Percentiles rank a stretch among this genome's conserved stretches.
Evolutionary conservation across 2,888 invertebrate genomes (phyloP).

Genomic region (Hirtodrosophila trivittata): DNA sequence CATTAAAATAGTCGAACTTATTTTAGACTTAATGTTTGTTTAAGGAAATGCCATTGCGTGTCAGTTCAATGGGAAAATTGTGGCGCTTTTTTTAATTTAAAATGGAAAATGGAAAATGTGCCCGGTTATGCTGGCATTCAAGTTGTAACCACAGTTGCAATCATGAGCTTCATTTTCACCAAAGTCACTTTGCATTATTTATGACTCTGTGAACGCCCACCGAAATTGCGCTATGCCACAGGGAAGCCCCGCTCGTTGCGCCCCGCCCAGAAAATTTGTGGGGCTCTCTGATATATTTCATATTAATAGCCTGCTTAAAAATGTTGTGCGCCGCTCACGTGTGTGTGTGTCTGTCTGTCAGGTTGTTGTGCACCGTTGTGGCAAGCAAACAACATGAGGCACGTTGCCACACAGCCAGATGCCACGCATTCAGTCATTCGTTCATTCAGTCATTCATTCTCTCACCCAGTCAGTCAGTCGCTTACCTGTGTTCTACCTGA

Average conservation of each 20-base stretch:
- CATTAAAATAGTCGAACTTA: too few relatives aligned
- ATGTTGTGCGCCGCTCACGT: slow-evolving; percentile 44
- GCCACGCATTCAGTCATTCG: slow-evolving; percentile 41
- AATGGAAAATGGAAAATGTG: slow-evolving; percentile 8
- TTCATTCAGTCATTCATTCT: slow-evolving; percentile 23
- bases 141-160: slow-evolving; percentile 47
- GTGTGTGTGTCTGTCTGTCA: slow-evolving; percentile 29
- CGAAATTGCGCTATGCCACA: slow-evolving; percentile 45
- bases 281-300: slow-evolving; percentile 54
- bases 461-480: slow-evolving; percentile 21
- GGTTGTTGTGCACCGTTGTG: slow-evolving; percentile 23
- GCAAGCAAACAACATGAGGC: slow-evolving; percentile 42
- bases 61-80: not conserved
- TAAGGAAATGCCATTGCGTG: not conserved
- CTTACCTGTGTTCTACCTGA: slow-evolving; percentile 19
- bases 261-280: not conserved
- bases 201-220: slow-evolving; percentile 30
- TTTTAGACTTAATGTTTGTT: not conserved
- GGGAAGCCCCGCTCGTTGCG: not conserved
- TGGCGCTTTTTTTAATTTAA: not conserved
- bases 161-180: slow-evolving; percentile 53
- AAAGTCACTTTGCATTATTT: slow-evolving; percentile 65
- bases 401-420: slow-evolving; percentile 25
- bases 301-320: slow-evolving; percentile 74
- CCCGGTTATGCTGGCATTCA: slow-evolving; percentile 16